Conservation (phyloP, 2,888 invertebrate genomes). For the Theretra japonica region DNA sequence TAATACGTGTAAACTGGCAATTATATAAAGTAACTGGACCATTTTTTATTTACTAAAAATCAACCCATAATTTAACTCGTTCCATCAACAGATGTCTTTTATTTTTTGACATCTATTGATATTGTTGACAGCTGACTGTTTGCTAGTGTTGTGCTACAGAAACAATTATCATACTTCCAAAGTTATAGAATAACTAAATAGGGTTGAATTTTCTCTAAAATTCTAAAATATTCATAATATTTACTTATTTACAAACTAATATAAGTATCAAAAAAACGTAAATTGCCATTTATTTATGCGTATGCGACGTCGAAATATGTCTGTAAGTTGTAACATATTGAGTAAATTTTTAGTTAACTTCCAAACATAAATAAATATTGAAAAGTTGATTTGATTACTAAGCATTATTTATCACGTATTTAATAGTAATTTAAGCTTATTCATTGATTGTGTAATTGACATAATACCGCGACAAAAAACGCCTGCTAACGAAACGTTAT, state of each 20-base stretch:
- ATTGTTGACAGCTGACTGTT: background rate
- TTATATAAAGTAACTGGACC: constrained; percentile 90
- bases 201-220: too few species aligned
- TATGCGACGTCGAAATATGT: too few species aligned
- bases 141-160: background rate
- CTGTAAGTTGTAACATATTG: too few species aligned
- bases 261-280: too few species aligned
- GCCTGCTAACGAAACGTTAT: constrained; percentile 65
- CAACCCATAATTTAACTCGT: constrained; percentile 64
- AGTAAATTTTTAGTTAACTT: background rate
- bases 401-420: background rate
- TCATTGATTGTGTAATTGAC: background rate
- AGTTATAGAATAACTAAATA: background rate
- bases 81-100: constrained; percentile 26
- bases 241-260: too few species aligned
- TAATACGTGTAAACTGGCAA: constrained; percentile 91
- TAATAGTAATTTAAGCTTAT: background rate
- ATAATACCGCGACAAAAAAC: constrained; percentile 28
- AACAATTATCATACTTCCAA: background rate
- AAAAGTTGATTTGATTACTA: background rate
- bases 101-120: constrained; percentile 34
- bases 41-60: constrained; percentile 72
- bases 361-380: background rate
- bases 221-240: background rate
- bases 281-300: too few species aligned